Conservation (phyloP, 1,140 invertebrate genomes). For the Penaeus chinensis region DNA sequence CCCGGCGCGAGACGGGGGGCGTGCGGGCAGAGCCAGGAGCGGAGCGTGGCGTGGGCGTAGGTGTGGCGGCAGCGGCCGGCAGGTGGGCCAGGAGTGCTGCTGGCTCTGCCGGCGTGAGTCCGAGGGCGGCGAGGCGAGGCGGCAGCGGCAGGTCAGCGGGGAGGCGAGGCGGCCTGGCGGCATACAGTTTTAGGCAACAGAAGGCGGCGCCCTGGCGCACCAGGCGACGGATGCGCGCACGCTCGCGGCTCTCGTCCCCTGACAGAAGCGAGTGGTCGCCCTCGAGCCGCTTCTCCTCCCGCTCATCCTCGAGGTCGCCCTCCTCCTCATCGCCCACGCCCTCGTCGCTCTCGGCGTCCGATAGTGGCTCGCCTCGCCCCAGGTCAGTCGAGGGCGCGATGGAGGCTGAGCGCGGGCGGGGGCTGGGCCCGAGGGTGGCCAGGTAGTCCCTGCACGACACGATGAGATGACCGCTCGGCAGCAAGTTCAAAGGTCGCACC, state of each 20-base stretch:
- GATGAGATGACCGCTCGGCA: constrained; percentile 21
- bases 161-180: constrained; percentile 7
- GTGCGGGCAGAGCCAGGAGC: not conserved
- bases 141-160: constrained; percentile 47
- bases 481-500: constrained; percentile 28
- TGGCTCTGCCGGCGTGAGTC: constrained; percentile 39
- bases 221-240: constrained; percentile 24
- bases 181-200: constrained; percentile 32
- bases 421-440: constrained; percentile 15
- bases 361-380: too few relatives aligned
- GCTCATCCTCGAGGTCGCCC: not conserved
- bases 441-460: constrained; percentile 48
- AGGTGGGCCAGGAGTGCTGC: constrained; percentile 37
- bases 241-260: constrained; percentile 14
- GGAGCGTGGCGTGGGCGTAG: constrained; percentile 4
- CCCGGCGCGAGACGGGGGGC: not conserved
- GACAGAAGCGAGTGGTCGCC: constrained; percentile 22
- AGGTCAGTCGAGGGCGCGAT: not conserved
- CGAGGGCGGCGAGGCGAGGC: constrained; percentile 36
- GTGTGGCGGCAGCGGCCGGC: constrained; percentile 8
- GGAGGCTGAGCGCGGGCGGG: not conserved
- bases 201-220: constrained; percentile 50
- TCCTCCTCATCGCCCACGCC: constrained; percentile 17
- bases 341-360: not conserved
- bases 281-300: constrained; percentile 19